Evolutionary conservation across 2,113 vertebrate species (phyloP).

Genomic region (Muscicapa adusta): DNA sequence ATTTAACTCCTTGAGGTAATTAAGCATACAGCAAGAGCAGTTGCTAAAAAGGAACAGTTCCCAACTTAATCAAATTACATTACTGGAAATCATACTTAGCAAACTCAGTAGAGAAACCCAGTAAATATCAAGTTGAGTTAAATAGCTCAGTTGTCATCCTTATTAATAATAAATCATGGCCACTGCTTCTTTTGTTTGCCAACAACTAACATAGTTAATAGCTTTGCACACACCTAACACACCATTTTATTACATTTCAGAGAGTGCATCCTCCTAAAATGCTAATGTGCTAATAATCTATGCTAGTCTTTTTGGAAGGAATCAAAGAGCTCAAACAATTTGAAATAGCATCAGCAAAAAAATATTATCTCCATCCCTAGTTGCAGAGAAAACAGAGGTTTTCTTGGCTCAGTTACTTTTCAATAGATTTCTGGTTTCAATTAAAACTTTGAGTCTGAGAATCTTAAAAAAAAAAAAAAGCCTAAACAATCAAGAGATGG

Average conservation of each 20-base stretch:
- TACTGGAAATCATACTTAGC: background rate
- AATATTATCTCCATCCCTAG: conserved; percentile 63
- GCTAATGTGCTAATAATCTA: conserved; percentile 65
- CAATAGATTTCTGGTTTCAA: conserved; percentile 76
- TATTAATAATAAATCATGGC: conserved; percentile 1
- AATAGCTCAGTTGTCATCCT: background rate
- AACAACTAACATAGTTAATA: background rate
- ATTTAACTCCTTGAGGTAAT: background rate
- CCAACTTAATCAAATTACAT: background rate
- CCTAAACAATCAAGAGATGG: conserved; percentile 25
- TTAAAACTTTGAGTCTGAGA: conserved; percentile 67
- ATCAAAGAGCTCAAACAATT: conserved; percentile 52
- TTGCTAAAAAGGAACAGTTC: background rate
- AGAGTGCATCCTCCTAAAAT: conserved; percentile 43
- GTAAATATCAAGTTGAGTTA: background rate
- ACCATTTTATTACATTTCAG: conserved; percentile 12
- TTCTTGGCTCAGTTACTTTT: conserved; percentile 64
- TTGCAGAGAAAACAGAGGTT: conserved; percentile 66
- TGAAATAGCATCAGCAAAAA: conserved; percentile 73
- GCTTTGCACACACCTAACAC: background rate
- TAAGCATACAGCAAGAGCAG: background rate
- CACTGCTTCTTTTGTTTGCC: background rate
- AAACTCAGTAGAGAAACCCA: background rate
- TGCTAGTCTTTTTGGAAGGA: conserved; percentile 53
- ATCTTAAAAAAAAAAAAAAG: background rate